Base-by-base conservation (phyloP, 2,888 invertebrate genomes). In the Leptopilina syphax region DNA sequence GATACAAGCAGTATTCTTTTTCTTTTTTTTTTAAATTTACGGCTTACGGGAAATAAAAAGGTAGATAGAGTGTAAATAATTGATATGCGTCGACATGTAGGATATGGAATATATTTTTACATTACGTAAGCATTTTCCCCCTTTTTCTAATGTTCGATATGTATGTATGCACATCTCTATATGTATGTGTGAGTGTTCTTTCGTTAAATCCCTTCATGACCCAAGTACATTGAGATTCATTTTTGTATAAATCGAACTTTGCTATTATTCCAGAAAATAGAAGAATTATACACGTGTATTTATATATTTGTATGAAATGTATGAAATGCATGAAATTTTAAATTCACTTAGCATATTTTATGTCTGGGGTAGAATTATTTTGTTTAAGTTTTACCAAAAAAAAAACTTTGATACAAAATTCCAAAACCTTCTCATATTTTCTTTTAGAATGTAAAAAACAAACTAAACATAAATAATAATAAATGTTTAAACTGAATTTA, bases 1-100 rank as follows among this genome's bases (percentile, higher is more conserved):
- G 18, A 70, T 54, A 13, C 10, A 70, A 7, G 27, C 5, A 10
- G 34, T 34, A 34, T 34, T 34, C 34, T 34, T 34, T 34, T 34
- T 34, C 4, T 34, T 47, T 70, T 70, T 70, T 54, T 60, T 13
- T 24, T 7, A 24, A 50, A 44, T 44, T 67, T 44, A 2, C n/a
- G n/a, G 67, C 47, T n/a, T 27, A 70, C 9, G 27, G 54, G 50
- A 24, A 70, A 70, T 70, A 54, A 54, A 34, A 54, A 63, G 50
- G 24, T 70, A 70, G 27, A 24, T 27, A 70, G 54, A 50, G 50
- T 70, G 50, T 70, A 2, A 70, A 70, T 70, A 27, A 54, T 70
- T 70, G 27, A 54, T 70, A 70, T 70, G 70, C 70, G 70, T 27
- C 54, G 50, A 70, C 70, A 54, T 54, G 70, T 27, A 70, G 50